Base-by-base conservation (phyloP, 2,888 invertebrate genomes). In the Drosophila phalerata region DNA sequence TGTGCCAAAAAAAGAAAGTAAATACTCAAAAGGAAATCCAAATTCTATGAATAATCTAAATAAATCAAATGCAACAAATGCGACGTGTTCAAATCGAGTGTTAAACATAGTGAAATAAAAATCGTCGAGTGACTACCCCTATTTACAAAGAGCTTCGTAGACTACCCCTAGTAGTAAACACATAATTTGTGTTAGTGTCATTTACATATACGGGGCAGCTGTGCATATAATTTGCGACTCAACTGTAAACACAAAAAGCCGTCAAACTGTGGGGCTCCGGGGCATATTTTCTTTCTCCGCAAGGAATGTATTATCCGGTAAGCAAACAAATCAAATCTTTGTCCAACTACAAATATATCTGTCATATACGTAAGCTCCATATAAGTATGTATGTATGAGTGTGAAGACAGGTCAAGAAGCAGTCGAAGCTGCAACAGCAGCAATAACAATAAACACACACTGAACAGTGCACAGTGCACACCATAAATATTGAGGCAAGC, bases 221-320 rank as follows among this genome's bases (percentile, higher is more conserved):
- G 78, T 82, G 75, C 79, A 69, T 57, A 72, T 74, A 61, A 81
- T 84, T 84, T 69, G 81, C 79, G 79, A 77, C 65, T 80, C 83
- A 76, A 81, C 81, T 82, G 81, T 90, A 79, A 86, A 83, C 83
- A 89, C 83, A 85, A 90, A 92, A 91, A 96, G 95, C 96, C 95
- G 96, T 95, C 97, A 97, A 97, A 96, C 97, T 97, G 97, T 97
- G 97, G 97, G 97, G 97, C 94, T 96, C 97, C 94, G 97, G 97
- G 95, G 97, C 97, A 94, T 97, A 96, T 95, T 97, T 97, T 94
- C 96, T 97, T 96, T 97, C 97, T 96, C 97, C 97, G 94, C 97
- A 97, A 96, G 97, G 97, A 96, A 97, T 97, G 96, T 97, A 97
- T 94, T 97, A 97, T 95, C 97, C 97, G 96, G 97, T 97, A 95